phyloP scores from a whole-genome alignment of 2,113 vertebrate species.

The Hydropotes inermis region DNA sequence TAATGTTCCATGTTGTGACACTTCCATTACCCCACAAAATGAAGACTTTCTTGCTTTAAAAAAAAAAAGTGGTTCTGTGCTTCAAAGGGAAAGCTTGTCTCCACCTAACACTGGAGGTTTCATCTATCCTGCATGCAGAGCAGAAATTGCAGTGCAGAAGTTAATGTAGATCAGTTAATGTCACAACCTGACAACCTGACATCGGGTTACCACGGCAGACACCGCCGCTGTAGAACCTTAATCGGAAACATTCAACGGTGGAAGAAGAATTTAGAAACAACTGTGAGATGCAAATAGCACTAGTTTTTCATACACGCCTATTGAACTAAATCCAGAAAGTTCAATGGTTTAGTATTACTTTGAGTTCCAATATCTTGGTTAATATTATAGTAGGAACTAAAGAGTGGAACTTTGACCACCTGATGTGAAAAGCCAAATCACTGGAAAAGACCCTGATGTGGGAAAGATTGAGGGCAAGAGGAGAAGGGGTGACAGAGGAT shows the following conservation, averaged over 20 bases:
- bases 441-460: not conserved
- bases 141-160: not conserved
- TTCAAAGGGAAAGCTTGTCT: conserved; percentile 57
- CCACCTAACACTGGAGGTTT: conserved; percentile 1
- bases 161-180: not conserved
- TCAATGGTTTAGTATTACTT: not conserved
- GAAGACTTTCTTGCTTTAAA: conserved; percentile 53
- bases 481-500: not conserved
- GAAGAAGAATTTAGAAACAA: not conserved
- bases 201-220: not conserved
- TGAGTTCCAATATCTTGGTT: not conserved
- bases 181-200: conserved; percentile 33
- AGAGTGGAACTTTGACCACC: not conserved
- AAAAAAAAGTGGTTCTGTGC: not conserved
- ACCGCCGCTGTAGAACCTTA: not conserved
- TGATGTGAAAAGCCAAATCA: not conserved
- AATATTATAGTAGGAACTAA: not conserved
- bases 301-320: not conserved
- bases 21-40: conserved; percentile 64
- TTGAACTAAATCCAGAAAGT: not conserved
- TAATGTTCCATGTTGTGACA: conserved; percentile 62
- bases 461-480: not conserved
- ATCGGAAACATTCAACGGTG: conserved; percentile 9
- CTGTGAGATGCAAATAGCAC: not conserved
- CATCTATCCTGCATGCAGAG: not conserved